phyloP scores from a whole-genome alignment of 2,113 vertebrate genomes.

The Condylura cristata region DNA sequence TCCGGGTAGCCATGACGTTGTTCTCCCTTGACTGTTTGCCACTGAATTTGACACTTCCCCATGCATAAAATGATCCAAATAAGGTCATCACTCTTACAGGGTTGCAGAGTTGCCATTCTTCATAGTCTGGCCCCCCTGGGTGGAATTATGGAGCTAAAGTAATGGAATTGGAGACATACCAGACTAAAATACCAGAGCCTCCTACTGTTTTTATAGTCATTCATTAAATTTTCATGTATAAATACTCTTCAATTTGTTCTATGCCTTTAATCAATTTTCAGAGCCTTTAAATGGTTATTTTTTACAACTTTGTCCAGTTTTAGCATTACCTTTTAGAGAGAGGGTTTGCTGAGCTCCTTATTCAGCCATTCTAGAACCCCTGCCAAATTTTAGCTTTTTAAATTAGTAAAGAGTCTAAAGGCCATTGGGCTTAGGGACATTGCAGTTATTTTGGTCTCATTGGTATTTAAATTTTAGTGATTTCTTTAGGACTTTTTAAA shows the following conservation, averaged over 20 bases:
- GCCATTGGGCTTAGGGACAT: background rate
- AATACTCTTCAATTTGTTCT: background rate
- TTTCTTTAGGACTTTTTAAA: background rate
- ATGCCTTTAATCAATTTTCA: conserved; percentile 2
- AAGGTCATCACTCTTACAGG: background rate
- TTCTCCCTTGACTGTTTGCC: conserved; percentile 16
- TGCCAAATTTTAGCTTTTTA: background rate
- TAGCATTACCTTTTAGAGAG: background rate
- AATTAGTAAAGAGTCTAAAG: background rate
- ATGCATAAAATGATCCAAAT: conserved; percentile 4
- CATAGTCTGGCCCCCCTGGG: background rate
- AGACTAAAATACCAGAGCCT: background rate
- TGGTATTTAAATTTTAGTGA: conserved; percentile 34
- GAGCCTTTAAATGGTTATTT: background rate
- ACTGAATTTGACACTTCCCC: conserved; percentile 28
- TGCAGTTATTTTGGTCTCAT: background rate
- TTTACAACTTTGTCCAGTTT: background rate
- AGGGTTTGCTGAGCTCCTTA: background rate
- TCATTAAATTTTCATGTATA: conserved; percentile 3
- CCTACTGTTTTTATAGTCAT: background rate
- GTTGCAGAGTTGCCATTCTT: background rate
- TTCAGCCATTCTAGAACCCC: background rate
- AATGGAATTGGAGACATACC: background rate
- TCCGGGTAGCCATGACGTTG: conserved; percentile 8
- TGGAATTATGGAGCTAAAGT: background rate